phyloP scores from a whole-genome alignment of 2,888 invertebrate genomes.

The Sturmia bella region DNA sequence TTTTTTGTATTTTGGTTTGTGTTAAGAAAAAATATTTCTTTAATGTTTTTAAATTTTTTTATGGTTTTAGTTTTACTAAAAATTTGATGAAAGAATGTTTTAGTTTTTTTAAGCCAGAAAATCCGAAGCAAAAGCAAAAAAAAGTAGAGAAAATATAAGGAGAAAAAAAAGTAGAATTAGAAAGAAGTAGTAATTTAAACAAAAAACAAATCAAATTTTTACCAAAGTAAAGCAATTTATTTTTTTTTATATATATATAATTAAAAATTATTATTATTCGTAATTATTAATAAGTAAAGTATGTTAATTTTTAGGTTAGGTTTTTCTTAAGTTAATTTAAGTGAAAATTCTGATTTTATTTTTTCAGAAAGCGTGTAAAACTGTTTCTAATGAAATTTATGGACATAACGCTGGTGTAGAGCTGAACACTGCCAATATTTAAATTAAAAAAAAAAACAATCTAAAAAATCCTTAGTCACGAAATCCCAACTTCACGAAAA shows the following conservation, averaged over 20 bases:
- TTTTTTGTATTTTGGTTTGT: conserved; percentile 1
- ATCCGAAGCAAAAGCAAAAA: background rate
- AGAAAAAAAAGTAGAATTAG: background rate
- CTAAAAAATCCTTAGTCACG: too few species aligned
- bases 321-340: conserved; percentile 17
- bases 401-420: too few species aligned
- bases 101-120: conserved; percentile 41
- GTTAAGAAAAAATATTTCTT: background rate
- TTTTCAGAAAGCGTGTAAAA: too few species aligned
- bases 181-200: conserved; percentile 48
- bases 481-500: too few species aligned
- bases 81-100: conserved; percentile 39
- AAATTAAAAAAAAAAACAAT: background rate
- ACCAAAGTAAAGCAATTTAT: conserved; percentile 78
- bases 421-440: background rate
- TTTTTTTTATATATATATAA: conserved; percentile 51
- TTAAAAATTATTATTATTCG: conserved; percentile 34
- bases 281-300: conserved; percentile 46
- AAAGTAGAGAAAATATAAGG: too few species aligned
- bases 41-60: background rate
- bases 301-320: conserved; percentile 40
- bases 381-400: too few species aligned
- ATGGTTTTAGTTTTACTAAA: background rate
- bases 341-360: background rate
- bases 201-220: conserved; percentile 74